These are phyloP conservation scores for Trichosurus vulpecula DNA, from an alignment of 2,797 vertebrate genomes.

Conservation along the genomic window DNA sequence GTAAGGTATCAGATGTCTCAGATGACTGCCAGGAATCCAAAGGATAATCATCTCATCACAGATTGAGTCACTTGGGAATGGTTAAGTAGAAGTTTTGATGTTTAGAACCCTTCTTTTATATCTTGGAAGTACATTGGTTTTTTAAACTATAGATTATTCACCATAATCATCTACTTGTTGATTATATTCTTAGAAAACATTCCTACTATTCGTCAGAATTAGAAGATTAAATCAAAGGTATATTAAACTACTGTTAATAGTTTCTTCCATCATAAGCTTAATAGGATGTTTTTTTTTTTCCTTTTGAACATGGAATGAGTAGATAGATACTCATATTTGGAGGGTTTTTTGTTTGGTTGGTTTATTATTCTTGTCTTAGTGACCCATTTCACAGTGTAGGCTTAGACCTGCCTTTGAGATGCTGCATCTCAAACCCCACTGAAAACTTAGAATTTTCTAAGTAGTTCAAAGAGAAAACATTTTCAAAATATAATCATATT, in stretches of 20 bases:
- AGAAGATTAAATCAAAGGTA: neutral
- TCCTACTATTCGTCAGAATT: neutral
- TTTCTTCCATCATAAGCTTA: neutral
- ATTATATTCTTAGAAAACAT: too few species aligned
- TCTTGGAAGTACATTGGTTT: neutral
- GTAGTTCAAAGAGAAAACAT: neutral
- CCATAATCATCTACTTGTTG: conserved; percentile 18
- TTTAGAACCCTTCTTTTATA: neutral
- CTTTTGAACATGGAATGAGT: neutral
- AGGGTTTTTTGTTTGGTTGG: neutral
- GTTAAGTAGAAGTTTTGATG: neutral
- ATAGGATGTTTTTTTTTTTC: neutral
- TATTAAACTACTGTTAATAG: neutral
- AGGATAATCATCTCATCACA: neutral
- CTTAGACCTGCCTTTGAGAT: neutral
- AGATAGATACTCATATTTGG: neutral
- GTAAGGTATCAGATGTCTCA: neutral
- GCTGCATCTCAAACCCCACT: neutral
- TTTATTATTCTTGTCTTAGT: neutral
- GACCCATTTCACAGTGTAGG: neutral
- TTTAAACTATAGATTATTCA: conserved; percentile 5
- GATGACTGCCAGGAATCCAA: neutral
- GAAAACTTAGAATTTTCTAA: neutral
- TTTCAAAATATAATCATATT: neutral
- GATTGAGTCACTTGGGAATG: neutral